These are phyloP conservation scores for Lordiphosa stackelbergi DNA, from an alignment of 1,140 invertebrate genomes.

Conservation along the genomic window DNA sequence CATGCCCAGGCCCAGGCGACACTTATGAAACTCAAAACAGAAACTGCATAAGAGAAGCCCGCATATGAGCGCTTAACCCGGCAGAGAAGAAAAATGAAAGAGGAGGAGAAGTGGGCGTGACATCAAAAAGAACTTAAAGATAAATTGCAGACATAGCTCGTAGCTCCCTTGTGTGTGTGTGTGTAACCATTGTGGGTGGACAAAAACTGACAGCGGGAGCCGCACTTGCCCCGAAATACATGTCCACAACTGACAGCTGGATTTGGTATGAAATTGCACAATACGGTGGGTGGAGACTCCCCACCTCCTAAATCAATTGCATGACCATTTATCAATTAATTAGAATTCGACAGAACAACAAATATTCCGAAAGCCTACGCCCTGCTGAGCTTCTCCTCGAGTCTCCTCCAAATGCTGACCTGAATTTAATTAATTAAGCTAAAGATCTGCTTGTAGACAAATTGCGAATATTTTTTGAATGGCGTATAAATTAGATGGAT, in stretches of 20 bases:
- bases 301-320: background rate
- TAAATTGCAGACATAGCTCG: slow-evolving; percentile 39
- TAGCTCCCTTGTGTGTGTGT: background rate
- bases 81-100: background rate
- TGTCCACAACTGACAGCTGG: too few relatives aligned
- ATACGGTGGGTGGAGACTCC: background rate
- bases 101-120: slow-evolving; percentile 4
- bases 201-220: slow-evolving; percentile 23
- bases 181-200: slow-evolving; percentile 8
- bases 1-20: too few relatives aligned
- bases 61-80: slow-evolving; percentile 15
- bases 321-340: slow-evolving; percentile 49
- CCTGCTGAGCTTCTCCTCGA: too few relatives aligned
- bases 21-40: too few relatives aligned
- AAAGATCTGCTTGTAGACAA: too few relatives aligned
- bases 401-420: too few relatives aligned
- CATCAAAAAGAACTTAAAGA: slow-evolving; percentile 19
- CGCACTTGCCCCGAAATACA: slow-evolving; percentile 41
- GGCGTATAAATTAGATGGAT: too few relatives aligned
- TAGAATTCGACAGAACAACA: slow-evolving; percentile 25
- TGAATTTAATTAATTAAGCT: too few relatives aligned
- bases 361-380: slow-evolving; percentile 5
- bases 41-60: slow-evolving; percentile 5
- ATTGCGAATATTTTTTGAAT: too few relatives aligned
- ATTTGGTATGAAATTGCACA: too few relatives aligned